Evolutionary conservation across 2,797 vertebrate species (phyloP), one percentile per base, ranked within the genome.

Genomic region (Sebastes steindachneri): DNA sequence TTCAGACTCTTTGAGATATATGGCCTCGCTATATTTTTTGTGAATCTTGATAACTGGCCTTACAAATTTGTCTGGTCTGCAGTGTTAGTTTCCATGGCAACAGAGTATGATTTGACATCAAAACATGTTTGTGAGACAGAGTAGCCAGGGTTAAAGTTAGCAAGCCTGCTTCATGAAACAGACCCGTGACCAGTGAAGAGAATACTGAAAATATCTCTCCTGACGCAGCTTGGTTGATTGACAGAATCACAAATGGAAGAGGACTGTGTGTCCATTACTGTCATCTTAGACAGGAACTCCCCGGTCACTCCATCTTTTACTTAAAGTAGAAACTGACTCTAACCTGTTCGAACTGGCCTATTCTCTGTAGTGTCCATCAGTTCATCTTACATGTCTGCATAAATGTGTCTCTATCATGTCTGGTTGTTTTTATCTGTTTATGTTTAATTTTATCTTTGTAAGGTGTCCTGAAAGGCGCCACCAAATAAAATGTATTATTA

Each of bases 211-310:
- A 14, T 15, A 15, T 53, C 17, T 62, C 48, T 35, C 4, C 12
- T 12, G 21, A 54, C 3, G n/a, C 29, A 67, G 29, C 21, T 41
- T 28, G 19, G 29, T 60, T 82, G 69, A 84, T 31, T 73, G 72
- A 72, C 72, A 84, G 64, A 79, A 51, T 75, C 58, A n/a, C 33
- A 84, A 73, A 83, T 74, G 9, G 25, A 77, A 59, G 35, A 73
- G 21, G 68, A 59, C 57, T 41, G 33, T 60, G 57, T 73, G 58
- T 68, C 60, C 41, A 65, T 77, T 79, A 68, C 62, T 77, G 80
- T 66, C 72, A 48, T 51, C 65, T 58, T 51, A 45, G 69, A 82
- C 60, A 23, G 7, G 3, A 77, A 65, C 33, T 80, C 70, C 29
- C 64, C 59, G 28, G 48, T 25, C 23, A 25, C 23, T 25, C 23